These are phyloP conservation scores for Tachypleus tridentatus DNA, from an alignment of 1,140 invertebrate species.

Conservation along the genomic window DNA sequence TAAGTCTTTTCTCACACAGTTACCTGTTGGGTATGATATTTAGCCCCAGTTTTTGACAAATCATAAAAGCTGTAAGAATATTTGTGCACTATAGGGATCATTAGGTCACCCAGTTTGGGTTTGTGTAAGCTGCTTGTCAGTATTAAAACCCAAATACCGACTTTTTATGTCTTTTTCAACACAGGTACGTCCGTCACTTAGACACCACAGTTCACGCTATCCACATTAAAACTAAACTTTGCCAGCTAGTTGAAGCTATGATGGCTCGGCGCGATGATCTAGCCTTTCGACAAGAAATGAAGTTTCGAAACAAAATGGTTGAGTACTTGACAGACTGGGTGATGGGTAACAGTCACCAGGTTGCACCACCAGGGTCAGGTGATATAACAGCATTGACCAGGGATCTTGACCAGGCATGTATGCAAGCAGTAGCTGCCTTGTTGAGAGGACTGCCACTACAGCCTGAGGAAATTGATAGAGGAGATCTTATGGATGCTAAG, in stretches of 20 bases:
- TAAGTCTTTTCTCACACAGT: too few relatives aligned
- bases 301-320: slow-evolving; percentile 89
- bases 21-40: too few relatives aligned
- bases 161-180: slow-evolving; percentile 8
- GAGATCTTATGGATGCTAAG: slow-evolving; percentile 96
- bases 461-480: slow-evolving; percentile 92
- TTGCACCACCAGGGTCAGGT: slow-evolving; percentile 58
- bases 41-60: too few relatives aligned
- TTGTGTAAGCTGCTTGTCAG: too few relatives aligned
- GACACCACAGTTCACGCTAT: slow-evolving; percentile 87
- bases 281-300: slow-evolving; percentile 96
- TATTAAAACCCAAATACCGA: too few relatives aligned
- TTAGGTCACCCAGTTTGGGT: too few relatives aligned
- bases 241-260: slow-evolving; percentile 93
- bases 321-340: slow-evolving; percentile 98
- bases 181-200: slow-evolving; percentile 84
- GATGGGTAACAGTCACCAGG: slow-evolving; percentile 84
- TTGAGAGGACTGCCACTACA: slow-evolving; percentile 83
- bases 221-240: slow-evolving; percentile 92
- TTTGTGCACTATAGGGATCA: too few relatives aligned
- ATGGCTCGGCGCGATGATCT: slow-evolving; percentile 90
- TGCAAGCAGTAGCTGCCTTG: slow-evolving; percentile 91
- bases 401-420: slow-evolving; percentile 90
- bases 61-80: too few relatives aligned
- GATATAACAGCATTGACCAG: slow-evolving; percentile 66